Base-by-base conservation (phyloP, 2,797 vertebrate species). In the Channallabes apus region DNA sequence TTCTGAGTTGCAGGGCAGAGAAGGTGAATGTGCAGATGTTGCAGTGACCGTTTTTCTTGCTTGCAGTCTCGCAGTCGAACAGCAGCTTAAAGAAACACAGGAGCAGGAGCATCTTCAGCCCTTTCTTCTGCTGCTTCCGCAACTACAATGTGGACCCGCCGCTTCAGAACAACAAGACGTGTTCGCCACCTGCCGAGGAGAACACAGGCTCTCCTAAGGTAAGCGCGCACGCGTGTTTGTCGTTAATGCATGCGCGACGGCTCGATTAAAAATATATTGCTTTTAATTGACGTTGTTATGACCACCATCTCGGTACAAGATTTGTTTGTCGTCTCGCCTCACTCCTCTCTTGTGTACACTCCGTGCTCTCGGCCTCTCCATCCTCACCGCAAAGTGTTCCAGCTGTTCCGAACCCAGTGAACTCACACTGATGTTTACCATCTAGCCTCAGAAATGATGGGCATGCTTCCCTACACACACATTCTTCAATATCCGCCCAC, bases 121-220 rank as follows among this genome's bases (percentile, higher is more conserved):
- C 97, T 81, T 97, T 99, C 93, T 98, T 99, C 94, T 99, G 98
- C 96, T 99, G 98, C 94, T 98, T 99, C 94, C 97, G 97, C 79
- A 96, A 97, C 94, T 98, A 99, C 93, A 96, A 97, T 96, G 97
- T 94, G 90, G 98, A 99, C 83, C 92, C 96, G 62, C 95, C 97
- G 9, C 91, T 95, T 56, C 88, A 94, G 93, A 96, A 97, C 90
- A 95, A 95, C 93, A 97, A 97, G 90, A 94, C 94, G 83, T 93
- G 94, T 85, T 93, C 94, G 91, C 96, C 96, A 3, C 92, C 95
- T 89, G 95, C 96, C 86, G 97, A 98, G 93, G 98, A 98, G 94
- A 99, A 99, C 85, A 96, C 95, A 88, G 96, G 97, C 89, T 95
- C 97, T 90, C 96, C 96, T 87, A 99, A 99, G 97, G 98, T 99